Evolutionary conservation across 2,797 vertebrate genomes (phyloP), one percentile per base, ranked within the genome.

Genomic region (Melanotaenia pygmaea): DNA sequence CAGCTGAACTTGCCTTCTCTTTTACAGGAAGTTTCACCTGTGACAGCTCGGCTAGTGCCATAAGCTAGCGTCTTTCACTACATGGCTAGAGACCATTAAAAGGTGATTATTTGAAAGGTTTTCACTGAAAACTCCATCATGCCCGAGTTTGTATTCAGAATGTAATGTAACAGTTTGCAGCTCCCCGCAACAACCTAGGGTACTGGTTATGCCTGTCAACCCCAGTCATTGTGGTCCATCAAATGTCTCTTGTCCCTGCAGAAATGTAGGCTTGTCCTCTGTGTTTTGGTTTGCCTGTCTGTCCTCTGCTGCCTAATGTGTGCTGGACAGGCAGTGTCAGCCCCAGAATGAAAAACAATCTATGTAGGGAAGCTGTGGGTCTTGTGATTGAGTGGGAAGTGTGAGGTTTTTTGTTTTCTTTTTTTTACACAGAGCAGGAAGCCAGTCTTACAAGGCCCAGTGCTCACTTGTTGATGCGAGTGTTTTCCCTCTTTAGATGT

Each of bases 331-430:
- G 76, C 77, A 65, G 22, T 16, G 50, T 64, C 62, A 57, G 64
- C 56, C 53, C 16, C 24, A 74, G 56, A 83, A 79, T 85, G 50
- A 58, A 78, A 84, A 71, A 82, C 64, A 84, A 70, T 76, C 32
- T 40, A 57, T 13, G 30, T 66, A 4, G 59, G 34, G 54, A 72
- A 64, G 67, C 76, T 71, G 57, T 58, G 58, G 54, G 70, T 83
- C 45, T 80, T 28, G 6, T 86, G 83, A 88, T 53, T 59, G 76
- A 68, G 79, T 80, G 74, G 91, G 89, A 93, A 81, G 88, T 82
- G 76, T 76, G 70, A 16, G 77, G 26, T 26, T 13, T 14, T 40
- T 37, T 38, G 12, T 38, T 38, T 38, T 12, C 13, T 11, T 38
- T 35, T 35, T 7, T 7, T 37, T 86, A 57, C 77, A 64, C 69